These are phyloP conservation scores for Aporophyla nigra DNA, from an alignment of 2,888 invertebrate genomes.

Conservation along the genomic window DNA sequence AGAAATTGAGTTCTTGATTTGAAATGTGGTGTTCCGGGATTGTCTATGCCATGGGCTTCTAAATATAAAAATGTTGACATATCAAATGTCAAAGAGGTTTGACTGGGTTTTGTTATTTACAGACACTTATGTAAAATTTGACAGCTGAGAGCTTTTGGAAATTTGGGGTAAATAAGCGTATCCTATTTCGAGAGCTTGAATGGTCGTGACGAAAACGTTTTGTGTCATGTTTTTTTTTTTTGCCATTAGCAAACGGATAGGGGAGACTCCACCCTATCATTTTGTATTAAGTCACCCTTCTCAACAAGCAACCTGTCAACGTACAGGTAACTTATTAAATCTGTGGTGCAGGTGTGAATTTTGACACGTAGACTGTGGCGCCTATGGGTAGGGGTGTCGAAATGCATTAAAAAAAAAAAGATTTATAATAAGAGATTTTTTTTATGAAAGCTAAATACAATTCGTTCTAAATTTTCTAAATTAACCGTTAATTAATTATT, in stretches of 20 bases:
- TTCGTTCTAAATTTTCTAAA: too few relatives aligned
- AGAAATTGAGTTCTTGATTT: slow-evolving; percentile 23
- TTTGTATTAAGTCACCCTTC: slow-evolving; percentile 34
- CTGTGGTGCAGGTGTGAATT: slow-evolving; percentile 39
- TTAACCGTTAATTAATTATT: slow-evolving; percentile 11
- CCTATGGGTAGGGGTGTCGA: slow-evolving; percentile 1
- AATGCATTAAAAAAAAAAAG: neutral
- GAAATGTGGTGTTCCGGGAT: slow-evolving; percentile 9
- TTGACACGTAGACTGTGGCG: slow-evolving; percentile 30
- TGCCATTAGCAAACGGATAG: slow-evolving; percentile 5
- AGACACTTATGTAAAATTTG: neutral
- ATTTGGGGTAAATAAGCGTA: slow-evolving; percentile 1
- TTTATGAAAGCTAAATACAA: too few relatives aligned
- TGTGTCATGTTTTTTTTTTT: slow-evolving; percentile 25
- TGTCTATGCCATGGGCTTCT: neutral
- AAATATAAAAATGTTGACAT: neutral
- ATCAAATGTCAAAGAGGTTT: slow-evolving; percentile 4
- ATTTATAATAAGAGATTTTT: too few relatives aligned
- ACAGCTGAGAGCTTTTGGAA: neutral
- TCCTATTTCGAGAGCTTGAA: slow-evolving; percentile 20
- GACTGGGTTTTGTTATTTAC: neutral
- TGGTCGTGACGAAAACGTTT: neutral
- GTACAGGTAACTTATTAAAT: slow-evolving; percentile 37
- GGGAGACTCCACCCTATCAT: slow-evolving; percentile 10
- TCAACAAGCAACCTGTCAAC: slow-evolving; percentile 43